Conservation (phyloP, 1,140 invertebrate species). For the Diabrotica undecimpunctata region DNA sequence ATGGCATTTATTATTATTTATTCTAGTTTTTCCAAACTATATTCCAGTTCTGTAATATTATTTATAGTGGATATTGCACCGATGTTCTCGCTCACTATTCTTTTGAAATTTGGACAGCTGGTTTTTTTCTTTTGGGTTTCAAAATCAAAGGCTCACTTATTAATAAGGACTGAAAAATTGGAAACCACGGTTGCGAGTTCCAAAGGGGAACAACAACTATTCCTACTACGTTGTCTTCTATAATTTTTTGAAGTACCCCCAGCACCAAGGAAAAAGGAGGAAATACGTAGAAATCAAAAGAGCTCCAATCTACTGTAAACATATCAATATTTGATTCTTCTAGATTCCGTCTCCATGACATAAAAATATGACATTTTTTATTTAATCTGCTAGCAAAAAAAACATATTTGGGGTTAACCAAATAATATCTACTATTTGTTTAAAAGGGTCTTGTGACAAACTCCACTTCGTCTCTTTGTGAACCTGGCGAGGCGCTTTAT, state of each 20-base stretch:
- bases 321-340: slow-evolving; percentile 31
- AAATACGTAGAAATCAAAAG: slow-evolving; percentile 38
- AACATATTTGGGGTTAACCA: slow-evolving; percentile 19
- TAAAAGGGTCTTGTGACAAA: slow-evolving; percentile 14
- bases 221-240: slow-evolving; percentile 28
- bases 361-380: slow-evolving; percentile 33
- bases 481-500: slow-evolving; percentile 29
- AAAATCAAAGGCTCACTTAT: slow-evolving; percentile 18
- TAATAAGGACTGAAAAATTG: slow-evolving; percentile 24
- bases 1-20: no score
- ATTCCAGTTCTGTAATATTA: no score
- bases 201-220: slow-evolving; percentile 42
- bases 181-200: slow-evolving; percentile 39
- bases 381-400: slow-evolving; percentile 26
- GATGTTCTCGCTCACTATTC: no score
- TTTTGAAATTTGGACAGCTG: no score
- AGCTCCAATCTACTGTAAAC: slow-evolving; percentile 37
- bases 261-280: slow-evolving; percentile 35
- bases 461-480: slow-evolving; percentile 19
- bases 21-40: no score
- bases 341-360: slow-evolving; percentile 33
- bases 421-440: slow-evolving; percentile 7
- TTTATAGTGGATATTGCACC: no score
- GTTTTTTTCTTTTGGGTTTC: no score
- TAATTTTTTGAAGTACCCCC: slow-evolving; percentile 34